Base-by-base conservation (phyloP, 2,113 vertebrate species). In the Lagopus leucura region DNA sequence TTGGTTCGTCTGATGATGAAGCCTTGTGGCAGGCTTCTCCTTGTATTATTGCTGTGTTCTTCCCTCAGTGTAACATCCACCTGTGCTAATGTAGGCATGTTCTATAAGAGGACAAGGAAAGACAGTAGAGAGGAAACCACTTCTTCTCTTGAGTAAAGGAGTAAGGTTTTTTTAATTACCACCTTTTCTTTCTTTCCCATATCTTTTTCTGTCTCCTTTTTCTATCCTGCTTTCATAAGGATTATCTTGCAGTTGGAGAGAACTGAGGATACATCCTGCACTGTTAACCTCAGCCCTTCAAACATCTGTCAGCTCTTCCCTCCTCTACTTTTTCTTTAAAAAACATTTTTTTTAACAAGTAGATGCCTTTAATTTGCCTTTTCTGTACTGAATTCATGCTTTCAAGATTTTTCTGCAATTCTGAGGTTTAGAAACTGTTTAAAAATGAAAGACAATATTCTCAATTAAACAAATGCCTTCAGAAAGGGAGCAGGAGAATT, bases 271-370 rank as follows among this genome's bases (percentile, higher is more conserved):
- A 75, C 10, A 64, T 38, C 14, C 27, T 74, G 27, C 32, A 9
- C n/a, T 58, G 12, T 63, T 86, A 60, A 74, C 45, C 36, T 63
- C 60, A 77, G 42, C 13, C 36, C 18, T 80, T 36, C 42, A 75
- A 91, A 78, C 47, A 72, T 82, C 63, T 90, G 52, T 45, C 88
- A 95, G 30, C 69, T 82, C 66, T 69, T 90, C n/a, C 19, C 54
- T 60, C 24, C 38, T 74, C 40, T 73, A 42, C 22, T 34, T 84
- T 65, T 12, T 45, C 64, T 14, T 65, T 38, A 42, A n/a, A 50
- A 28, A 34, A 1, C 27, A 30, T 4, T 10, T 2, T 10, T 86
- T 95, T 30, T 16, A 42, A 88, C 13, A 45, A 19, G 36, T 22
- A 19, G 19, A 54, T 81, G 28, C 14, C 50, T 92, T 91, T 57